Conservation (phyloP, 2,113 vertebrate species). For the Laticauda colubrina region DNA sequence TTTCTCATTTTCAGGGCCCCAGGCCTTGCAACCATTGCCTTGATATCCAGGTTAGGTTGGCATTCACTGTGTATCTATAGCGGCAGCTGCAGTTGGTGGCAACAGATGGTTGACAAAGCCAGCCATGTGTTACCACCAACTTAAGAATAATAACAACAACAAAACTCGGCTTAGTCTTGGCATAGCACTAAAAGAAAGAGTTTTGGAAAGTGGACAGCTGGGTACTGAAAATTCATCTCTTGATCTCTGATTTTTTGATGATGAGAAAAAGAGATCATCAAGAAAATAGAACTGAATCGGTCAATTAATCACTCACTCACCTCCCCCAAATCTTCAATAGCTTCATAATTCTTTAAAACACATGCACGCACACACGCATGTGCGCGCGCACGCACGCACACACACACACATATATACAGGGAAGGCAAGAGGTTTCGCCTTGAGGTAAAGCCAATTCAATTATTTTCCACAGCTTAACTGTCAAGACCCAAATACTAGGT, state of each 20-base stretch:
- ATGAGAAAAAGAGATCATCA: slow-evolving; percentile 17
- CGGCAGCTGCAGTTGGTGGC: background rate
- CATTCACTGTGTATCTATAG: background rate
- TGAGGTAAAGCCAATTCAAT: slow-evolving; percentile 73
- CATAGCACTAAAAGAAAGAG: background rate
- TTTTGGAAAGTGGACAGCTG: background rate
- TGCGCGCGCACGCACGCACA: background rate
- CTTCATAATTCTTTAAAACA: slow-evolving; percentile 40
- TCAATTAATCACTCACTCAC: slow-evolving; percentile 40
- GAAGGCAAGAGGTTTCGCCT: slow-evolving; percentile 17
- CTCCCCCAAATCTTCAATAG: slow-evolving; percentile 45
- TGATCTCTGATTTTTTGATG: background rate
- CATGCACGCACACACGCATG: background rate
- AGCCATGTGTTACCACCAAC: background rate
- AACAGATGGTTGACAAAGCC: background rate
- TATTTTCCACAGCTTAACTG: slow-evolving; percentile 63
- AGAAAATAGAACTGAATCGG: slow-evolving; percentile 52
- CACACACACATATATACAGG: background rate
- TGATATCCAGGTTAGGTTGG: background rate
- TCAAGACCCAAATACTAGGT: slow-evolving; percentile 64
- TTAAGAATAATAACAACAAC: background rate
- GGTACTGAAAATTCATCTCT: slow-evolving; percentile 13
- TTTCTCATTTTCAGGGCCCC: background rate
- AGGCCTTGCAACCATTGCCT: background rate
- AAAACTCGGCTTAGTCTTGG: background rate